Evolutionary conservation across 2,113 vertebrate species (phyloP).

Genomic region (Balaenoptera acutorostrata): DNA sequence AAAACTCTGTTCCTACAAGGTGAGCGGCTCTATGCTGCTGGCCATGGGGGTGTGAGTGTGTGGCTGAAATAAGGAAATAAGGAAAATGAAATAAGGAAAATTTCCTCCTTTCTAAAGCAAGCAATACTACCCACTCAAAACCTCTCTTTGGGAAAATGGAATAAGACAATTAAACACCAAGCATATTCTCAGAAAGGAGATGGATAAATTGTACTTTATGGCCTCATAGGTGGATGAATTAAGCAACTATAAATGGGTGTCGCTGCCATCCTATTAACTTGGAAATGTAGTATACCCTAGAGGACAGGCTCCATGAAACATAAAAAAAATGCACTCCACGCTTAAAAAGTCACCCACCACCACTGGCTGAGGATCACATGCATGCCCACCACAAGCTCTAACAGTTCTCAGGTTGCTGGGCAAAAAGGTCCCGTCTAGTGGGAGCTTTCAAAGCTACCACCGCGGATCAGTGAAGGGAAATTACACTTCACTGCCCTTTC

Average conservation of each 20-base stretch:
- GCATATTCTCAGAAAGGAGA: background rate
- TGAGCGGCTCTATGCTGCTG: background rate
- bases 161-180: background rate
- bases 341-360: background rate
- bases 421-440: background rate
- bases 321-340: background rate
- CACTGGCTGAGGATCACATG: background rate
- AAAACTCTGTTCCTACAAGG: background rate
- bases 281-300: background rate
- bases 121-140: background rate
- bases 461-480: background rate
- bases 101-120: background rate
- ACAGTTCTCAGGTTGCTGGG: background rate
- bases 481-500: background rate
- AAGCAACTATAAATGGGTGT: background rate
- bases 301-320: background rate
- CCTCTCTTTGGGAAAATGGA: background rate
- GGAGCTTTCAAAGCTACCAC: background rate
- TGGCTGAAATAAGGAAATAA: background rate
- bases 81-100: background rate
- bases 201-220: background rate
- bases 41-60: accelerated
- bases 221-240: background rate
- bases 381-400: background rate
- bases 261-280: background rate